Conservation (phyloP, 1,140 invertebrate genomes). For the Gryon sp. region DNA sequence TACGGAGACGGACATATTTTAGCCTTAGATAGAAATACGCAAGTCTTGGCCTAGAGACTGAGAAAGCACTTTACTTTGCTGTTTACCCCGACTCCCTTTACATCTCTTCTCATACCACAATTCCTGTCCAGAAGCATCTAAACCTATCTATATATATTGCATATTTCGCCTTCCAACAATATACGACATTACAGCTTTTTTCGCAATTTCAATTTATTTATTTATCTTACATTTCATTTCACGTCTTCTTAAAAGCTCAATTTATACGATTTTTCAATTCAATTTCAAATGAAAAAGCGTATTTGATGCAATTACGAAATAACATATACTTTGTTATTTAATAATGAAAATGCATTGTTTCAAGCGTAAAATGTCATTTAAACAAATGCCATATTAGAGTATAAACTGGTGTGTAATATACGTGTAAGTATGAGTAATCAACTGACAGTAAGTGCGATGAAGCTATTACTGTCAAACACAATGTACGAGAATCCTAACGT, state of each 20-base stretch:
- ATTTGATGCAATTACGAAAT: no score
- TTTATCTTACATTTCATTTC: constrained; percentile 35
- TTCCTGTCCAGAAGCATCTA: constrained; percentile 49
- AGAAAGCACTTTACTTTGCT: constrained; percentile 71
- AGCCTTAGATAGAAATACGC: constrained; percentile 61
- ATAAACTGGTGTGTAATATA: no score
- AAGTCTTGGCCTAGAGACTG: constrained; percentile 65
- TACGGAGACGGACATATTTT: constrained; percentile 62
- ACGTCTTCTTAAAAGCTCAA: neutral
- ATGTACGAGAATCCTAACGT: no score
- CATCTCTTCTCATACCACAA: constrained; percentile 9
- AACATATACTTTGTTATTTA: no score
- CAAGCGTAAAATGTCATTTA: no score
- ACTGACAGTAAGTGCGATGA: no score
- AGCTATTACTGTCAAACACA: no score
- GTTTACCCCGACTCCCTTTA: constrained; percentile 64
- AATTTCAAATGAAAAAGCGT: no score
- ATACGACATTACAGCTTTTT: constrained; percentile 19
- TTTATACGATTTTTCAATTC: no score
- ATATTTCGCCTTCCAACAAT: constrained; percentile 39
- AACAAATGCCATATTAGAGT: no score
- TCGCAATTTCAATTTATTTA: constrained; percentile 21
- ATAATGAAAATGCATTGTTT: no score
- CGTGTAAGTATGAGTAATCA: no score
- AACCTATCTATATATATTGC: constrained; percentile 34